Evolutionary conservation across 1,140 invertebrate genomes (phyloP), one percentile per base, ranked within the genome.

Genomic region (Brachionus manjavacas): DNA sequence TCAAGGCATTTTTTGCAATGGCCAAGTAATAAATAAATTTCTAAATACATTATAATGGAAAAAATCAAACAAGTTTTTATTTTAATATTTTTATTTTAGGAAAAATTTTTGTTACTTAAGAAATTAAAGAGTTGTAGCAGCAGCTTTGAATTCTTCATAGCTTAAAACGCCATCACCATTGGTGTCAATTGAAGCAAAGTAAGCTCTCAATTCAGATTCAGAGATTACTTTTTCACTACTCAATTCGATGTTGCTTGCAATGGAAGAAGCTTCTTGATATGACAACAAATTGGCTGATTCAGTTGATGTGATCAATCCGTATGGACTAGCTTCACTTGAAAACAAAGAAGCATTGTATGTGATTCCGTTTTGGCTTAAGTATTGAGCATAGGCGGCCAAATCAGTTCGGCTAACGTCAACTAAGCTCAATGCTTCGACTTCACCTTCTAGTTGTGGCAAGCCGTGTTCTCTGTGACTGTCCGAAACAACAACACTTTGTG

Each of bases 301-400:
- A n/a, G 68, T 72, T 72, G 68, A 72, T 14, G 68, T 72, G 12
- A 72, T 72, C 9, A 72, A 72, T 12, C 68, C 68, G n/a, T 39
- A 72, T 72, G 68, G 68, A 72, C 68, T 72, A 41, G 68, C 68
- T 72, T 72, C 68, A 72, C 31, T 72, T 39, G 68, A 72, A 39
- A 72, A 72, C n/a, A 72, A 39, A 14, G 68, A 72, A 72, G 68
- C 68, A 16, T 72, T 72, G 31, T 72, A 72, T 72, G 31, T 72
- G 31, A 72, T 4, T n/a, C 68, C 68, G 14, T 39, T 20, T 16
- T 39, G 35, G 35, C 68, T 72, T 16, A 72, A 16, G 20, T 72
- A 72, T 72, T 39, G 31, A 43, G 68, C 68, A 72, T 72, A 72
- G 1, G 68, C 9, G 43, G 68, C 68, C 31, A 72, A 72, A 20